Percentiles rank a stretch among this genome's conserved stretches.
These are phyloP conservation scores for Amblyopsis rosae DNA, from an alignment of 2,113 vertebrate genomes.

Conservation along the genomic window DNA sequence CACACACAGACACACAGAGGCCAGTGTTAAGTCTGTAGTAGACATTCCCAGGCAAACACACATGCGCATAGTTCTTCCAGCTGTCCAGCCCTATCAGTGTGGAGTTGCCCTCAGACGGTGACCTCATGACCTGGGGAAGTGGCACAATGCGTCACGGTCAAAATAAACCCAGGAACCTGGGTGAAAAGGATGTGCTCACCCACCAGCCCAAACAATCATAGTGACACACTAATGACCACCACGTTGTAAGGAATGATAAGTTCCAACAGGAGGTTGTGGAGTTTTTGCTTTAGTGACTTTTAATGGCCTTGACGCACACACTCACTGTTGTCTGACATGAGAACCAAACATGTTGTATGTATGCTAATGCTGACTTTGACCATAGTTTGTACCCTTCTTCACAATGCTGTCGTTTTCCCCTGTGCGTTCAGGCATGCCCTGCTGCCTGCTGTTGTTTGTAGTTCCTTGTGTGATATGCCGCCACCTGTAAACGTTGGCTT, in stretches of 20 bases:
- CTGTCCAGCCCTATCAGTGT: conserved; percentile 62
- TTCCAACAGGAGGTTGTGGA: conserved; percentile 2
- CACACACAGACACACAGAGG: conserved; percentile 18
- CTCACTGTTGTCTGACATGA: no score
- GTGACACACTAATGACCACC: conserved; percentile 44
- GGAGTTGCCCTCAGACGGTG: conserved; percentile 37
- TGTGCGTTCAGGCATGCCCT: no score
- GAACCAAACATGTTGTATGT: no score
- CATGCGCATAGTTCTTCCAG: conserved; percentile 48
- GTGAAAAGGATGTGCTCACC: conserved; percentile 67
- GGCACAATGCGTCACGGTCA: conserved; percentile 53
- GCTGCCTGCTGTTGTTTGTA: no score
- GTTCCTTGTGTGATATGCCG: no score
- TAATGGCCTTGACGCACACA: no score
- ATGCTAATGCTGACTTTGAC: no score
- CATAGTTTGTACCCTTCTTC: no score
- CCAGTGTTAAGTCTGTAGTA: conserved; percentile 9
- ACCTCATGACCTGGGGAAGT: conserved; percentile 36
- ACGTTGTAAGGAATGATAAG: conserved; percentile 23
- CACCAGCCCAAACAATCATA: conserved; percentile 41
- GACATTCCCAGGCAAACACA: conserved; percentile 28
- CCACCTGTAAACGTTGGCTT: no score
- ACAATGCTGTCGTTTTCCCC: no score
- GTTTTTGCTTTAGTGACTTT: no score
- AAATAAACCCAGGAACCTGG: conserved; percentile 60